Evolutionary conservation across 2,888 invertebrate genomes (phyloP).

Genomic region (Merodon equestris): DNA sequence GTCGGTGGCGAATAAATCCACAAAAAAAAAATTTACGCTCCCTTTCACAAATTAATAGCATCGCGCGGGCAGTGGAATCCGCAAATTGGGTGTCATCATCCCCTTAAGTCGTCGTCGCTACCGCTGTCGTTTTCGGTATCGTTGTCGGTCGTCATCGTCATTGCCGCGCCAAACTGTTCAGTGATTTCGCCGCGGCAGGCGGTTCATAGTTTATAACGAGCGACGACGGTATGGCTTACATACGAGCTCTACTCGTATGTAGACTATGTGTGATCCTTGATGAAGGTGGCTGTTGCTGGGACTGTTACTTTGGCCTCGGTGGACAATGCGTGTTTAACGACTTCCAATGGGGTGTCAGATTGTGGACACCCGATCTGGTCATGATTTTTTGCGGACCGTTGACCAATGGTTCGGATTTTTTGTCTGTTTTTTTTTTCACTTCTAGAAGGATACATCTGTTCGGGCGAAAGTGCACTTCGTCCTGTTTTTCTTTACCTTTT

Average conservation of each 20-base stretch:
- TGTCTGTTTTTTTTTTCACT: slow-evolving; percentile 7
- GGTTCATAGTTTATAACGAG: slow-evolving; percentile 59
- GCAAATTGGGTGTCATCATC: slow-evolving; percentile 69
- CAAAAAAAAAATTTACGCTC: slow-evolving; percentile 22
- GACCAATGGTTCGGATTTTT: slow-evolving; percentile 36
- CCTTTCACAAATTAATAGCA: slow-evolving; percentile 64
- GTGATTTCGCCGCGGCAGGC: slow-evolving; percentile 62
- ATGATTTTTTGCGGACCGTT: slow-evolving; percentile 55
- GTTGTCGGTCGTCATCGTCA: slow-evolving; percentile 58
- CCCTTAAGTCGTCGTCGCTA: slow-evolving; percentile 58
- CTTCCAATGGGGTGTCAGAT: slow-evolving; percentile 69
- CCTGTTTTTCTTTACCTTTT: slow-evolving; percentile 6
- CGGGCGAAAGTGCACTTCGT: slow-evolving; percentile 14
- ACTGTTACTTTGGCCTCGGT: slow-evolving; percentile 60
- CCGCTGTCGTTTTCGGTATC: too few species aligned
- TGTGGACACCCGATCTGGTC: slow-evolving; percentile 68
- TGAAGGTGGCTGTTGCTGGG: slow-evolving; percentile 32
- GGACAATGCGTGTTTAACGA: slow-evolving; percentile 69
- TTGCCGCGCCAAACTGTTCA: slow-evolving; percentile 62
- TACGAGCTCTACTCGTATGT: too few species aligned
- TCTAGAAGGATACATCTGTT: slow-evolving; percentile 13
- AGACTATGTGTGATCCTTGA: not conserved
- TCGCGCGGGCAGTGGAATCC: slow-evolving; percentile 46
- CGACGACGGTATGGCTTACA: too few species aligned
- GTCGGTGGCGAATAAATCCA: not conserved